phyloP scores from a whole-genome alignment of 2,113 vertebrate genomes.

The Taxidea taxus region DNA sequence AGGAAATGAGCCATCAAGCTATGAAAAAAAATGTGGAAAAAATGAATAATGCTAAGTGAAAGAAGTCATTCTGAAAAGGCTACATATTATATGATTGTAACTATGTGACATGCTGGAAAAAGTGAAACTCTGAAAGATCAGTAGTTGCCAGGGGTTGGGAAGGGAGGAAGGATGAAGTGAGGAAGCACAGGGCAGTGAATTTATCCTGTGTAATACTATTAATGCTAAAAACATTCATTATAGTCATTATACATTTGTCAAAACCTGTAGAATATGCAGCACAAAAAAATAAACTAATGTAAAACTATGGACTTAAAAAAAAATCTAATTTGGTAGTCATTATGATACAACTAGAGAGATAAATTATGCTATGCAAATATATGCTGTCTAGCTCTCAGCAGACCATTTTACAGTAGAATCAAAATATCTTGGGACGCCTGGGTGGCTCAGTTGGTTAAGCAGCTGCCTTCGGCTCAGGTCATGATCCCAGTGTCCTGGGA shows the following conservation, averaged over 20 bases:
- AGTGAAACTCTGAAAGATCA: neutral
- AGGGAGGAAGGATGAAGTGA: neutral
- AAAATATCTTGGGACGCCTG: neutral
- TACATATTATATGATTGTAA: neutral
- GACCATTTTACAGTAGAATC: neutral
- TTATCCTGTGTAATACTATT: neutral
- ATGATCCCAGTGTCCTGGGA: too few species aligned
- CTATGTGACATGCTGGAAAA: neutral
- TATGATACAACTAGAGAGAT: neutral
- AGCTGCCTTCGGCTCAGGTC: too few species aligned
- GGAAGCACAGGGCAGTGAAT: neutral
- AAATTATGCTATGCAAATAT: neutral
- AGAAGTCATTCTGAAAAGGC: neutral
- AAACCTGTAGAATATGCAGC: neutral
- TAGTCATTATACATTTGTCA: neutral
- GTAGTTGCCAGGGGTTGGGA: neutral
- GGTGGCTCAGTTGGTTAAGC: too few species aligned
- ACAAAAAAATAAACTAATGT: neutral
- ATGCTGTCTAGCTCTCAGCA: neutral
- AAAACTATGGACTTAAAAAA: neutral
- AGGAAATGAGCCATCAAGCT: neutral
- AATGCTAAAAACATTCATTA: neutral
- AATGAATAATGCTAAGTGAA: neutral
- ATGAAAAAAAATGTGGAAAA: neutral
- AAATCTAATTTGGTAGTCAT: neutral